Base-by-base conservation (phyloP, 2,797 vertebrate species). In the Phataginus tetradactyla region DNA sequence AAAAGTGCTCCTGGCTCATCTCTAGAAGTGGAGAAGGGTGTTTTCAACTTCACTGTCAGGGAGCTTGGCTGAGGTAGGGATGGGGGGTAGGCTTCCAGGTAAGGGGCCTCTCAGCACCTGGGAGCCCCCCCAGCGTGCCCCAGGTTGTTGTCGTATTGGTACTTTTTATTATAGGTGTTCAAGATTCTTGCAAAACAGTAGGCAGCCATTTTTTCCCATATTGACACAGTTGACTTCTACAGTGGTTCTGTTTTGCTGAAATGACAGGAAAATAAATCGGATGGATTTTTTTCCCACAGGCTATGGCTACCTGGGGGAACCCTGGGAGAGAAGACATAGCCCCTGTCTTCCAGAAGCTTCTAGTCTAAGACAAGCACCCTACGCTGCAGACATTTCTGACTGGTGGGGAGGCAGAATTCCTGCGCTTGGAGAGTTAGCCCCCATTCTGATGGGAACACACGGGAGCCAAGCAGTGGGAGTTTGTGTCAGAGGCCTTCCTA, bases 61-160 rank as follows among this genome's bases (percentile, higher is more conserved):
- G 39, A 39, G 10, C 10, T 29, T 4, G 34, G 15, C 4, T 61
- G 17, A n/a, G 13, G 49, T 1, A 12, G 34, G n/a, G 27, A n/a
- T 6, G 12, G 68, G 49, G 4, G 57, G 27, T 0, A 42, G 68
- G 10, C 7, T 1, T 75, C 21, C 1, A 4, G 13, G 8, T 4
- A 2, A 11, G 13, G 37, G 8, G 27, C 3, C 29, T 20, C 3
- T 95, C 29, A 90, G 92, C 97, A 97, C 0, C 0, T 3, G 55
- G 42, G 64, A 1, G 3, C 0, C 0, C 3, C 59, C 15, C 90
- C 92, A 0, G 0, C 0, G 95, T 94, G 87, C 4, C 1, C 0
- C 0, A 0, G 0, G 0, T 92, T 94, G 45, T 12, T 0, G 34
- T 75, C 96, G 20, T 53, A 59, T 6, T 42, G 45, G 13, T 89